Conservation (phyloP, 2,797 vertebrate genomes). For the Fratercula arctica region DNA sequence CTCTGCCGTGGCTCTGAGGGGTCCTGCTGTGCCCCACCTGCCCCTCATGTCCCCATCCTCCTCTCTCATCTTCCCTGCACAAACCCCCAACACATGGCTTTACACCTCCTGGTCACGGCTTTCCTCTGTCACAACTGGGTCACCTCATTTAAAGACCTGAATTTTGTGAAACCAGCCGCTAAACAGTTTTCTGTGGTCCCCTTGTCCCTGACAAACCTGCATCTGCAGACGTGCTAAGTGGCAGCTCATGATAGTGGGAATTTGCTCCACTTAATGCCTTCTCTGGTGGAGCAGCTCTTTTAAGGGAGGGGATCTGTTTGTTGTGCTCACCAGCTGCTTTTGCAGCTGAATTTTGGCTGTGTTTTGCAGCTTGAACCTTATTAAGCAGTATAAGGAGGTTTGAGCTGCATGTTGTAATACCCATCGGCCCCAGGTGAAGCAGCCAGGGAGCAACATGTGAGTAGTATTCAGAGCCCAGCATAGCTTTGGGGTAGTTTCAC, state of each 20-base stretch:
- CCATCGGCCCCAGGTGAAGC: not conserved
- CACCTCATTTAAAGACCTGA: not conserved
- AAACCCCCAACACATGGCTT: not conserved
- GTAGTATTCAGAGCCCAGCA: not conserved
- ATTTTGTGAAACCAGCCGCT: not conserved
- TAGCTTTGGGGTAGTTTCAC: not conserved
- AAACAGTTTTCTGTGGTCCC: not conserved
- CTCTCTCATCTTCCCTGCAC: not conserved
- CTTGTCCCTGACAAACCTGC: rapidly evolving
- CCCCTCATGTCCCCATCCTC: not conserved
- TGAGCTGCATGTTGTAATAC: not conserved
- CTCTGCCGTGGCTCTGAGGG: too few species aligned
- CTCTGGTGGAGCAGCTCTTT: not conserved
- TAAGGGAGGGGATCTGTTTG: not conserved
- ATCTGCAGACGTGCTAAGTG: not conserved
- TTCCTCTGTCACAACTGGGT: not conserved
- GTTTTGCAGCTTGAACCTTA: not conserved
- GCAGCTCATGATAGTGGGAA: not conserved
- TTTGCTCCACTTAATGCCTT: not conserved
- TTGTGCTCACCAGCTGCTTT: not conserved
- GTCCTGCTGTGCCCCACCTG: not conserved
- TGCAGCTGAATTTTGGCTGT: not conserved
- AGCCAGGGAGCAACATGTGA: not conserved
- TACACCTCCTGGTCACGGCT: not conserved
- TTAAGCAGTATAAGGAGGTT: not conserved